Evolutionary conservation across 2,113 vertebrate genomes (phyloP), one percentile per base, ranked within the genome.

Genomic region (Myotis brandtii): DNA sequence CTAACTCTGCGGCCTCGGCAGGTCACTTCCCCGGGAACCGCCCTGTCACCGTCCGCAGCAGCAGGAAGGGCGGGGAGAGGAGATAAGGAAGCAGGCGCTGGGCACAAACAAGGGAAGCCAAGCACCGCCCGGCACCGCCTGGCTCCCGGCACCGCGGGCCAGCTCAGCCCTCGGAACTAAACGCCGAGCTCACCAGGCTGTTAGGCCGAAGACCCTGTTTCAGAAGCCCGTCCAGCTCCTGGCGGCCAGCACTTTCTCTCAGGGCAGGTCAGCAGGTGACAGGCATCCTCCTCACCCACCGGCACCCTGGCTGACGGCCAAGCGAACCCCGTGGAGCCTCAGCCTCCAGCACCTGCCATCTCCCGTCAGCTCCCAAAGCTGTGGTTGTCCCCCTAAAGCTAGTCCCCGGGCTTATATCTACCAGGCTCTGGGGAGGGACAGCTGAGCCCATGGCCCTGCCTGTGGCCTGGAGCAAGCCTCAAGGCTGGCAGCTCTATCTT

Each of bases 91-190:
- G 43, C 30, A 0, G 32, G 18, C 20, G 20, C 87, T 1, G 20
- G 9, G 46, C 69, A 18, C 8, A 21, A 20, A 54, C 3, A 43
- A 88, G 32, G 67, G 32, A 14, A 56, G 46, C 46, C 46, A 4
- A 21, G 7, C 0, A 0, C 50, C 21, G 48, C 46, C 46, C 4
- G 27, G 8, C 0, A 0, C 52, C 18, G 48, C 40, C 11, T 17
- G 75, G 34, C 76, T 52, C 12, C 82, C 9, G 0, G 0, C 9
- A 4, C 16, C 6, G 0, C 0, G 0, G 13, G 12, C 6, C 73
- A 37, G 43, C 21, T 5, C 52, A 3, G 32, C 37, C 21, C 52
- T 23, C 37, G 16, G 6, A 87, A 17, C 43, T 18, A 1, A 37
- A 9, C 64, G 3, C 3, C 4, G 21, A 40, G 34, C 20, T 40